phyloP scores from a whole-genome alignment of 2,113 vertebrate species.

The Colius striatus region DNA sequence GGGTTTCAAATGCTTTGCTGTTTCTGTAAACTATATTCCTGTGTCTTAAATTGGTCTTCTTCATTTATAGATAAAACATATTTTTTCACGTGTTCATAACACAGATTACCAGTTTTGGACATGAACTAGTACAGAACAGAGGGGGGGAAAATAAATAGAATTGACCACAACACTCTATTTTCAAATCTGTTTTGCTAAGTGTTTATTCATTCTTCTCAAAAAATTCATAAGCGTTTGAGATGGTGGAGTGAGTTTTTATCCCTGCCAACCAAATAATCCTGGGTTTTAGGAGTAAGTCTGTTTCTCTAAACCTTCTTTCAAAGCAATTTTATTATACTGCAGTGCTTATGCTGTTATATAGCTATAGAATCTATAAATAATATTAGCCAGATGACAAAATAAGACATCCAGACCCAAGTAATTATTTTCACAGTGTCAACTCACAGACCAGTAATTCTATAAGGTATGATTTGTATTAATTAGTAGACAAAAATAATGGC shows the following conservation, averaged over 20 bases:
- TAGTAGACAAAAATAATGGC: background rate
- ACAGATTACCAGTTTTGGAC: background rate
- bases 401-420: background rate
- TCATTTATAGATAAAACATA: background rate
- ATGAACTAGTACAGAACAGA: background rate
- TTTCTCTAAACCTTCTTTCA: background rate
- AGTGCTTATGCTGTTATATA: background rate
- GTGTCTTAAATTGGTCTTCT: background rate
- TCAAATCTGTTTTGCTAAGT: background rate
- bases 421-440: background rate
- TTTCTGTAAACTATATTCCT: background rate
- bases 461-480: background rate
- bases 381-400: background rate
- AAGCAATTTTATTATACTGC: background rate
- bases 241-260: background rate
- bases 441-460: background rate
- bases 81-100: background rate
- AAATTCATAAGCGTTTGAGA: background rate
- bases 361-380: background rate
- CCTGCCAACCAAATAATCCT: background rate
- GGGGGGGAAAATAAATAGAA: background rate
- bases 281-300: background rate
- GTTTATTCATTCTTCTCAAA: background rate
- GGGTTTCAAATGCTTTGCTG: background rate
- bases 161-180: background rate